Percentiles rank a stretch among this genome's conserved stretches.
These are phyloP conservation scores for Syrphus vitripennis DNA, from an alignment of 2,888 invertebrate species.

Conservation along the genomic window DNA sequence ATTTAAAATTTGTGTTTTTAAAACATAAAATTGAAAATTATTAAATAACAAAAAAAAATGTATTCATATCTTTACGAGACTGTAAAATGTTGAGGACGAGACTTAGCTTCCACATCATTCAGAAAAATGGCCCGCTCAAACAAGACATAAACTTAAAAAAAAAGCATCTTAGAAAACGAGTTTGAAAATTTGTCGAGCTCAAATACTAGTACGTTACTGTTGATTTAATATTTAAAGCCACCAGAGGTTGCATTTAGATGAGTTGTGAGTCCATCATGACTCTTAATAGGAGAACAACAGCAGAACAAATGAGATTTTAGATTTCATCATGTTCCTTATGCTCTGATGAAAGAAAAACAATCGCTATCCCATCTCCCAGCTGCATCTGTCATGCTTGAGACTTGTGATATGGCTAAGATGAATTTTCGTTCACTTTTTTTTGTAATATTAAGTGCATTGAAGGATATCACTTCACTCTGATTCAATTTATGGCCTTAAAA, in stretches of 20 bases:
- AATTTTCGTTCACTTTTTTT: not conserved
- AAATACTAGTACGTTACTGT: not conserved
- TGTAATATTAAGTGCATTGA: not conserved
- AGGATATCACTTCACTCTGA: not conserved
- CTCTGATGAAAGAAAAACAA: constrained; percentile 62
- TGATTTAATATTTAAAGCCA: not conserved
- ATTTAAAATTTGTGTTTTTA: too few relatives aligned
- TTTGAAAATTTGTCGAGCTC: too few relatives aligned
- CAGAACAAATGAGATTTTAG: constrained; percentile 42
- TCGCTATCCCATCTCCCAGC: constrained; percentile 5
- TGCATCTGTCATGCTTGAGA: constrained; percentile 51
- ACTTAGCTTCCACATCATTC: too few relatives aligned
- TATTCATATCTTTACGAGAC: too few relatives aligned
- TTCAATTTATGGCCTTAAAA: not conserved
- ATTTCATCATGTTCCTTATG: constrained; percentile 8
- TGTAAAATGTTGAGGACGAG: too few relatives aligned
- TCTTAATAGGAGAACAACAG: constrained; percentile 15
- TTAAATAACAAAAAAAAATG: too few relatives aligned
- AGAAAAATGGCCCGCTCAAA: too few relatives aligned
- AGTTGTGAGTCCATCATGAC: constrained; percentile 8
- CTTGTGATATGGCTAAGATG: constrained; percentile 26
- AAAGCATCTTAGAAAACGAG: too few relatives aligned
- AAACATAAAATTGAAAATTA: too few relatives aligned
- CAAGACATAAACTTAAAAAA: too few relatives aligned
- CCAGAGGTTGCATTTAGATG: not conserved